phyloP scores from a whole-genome alignment of 2,113 vertebrate genomes.

The Austrofundulus limnaeus region DNA sequence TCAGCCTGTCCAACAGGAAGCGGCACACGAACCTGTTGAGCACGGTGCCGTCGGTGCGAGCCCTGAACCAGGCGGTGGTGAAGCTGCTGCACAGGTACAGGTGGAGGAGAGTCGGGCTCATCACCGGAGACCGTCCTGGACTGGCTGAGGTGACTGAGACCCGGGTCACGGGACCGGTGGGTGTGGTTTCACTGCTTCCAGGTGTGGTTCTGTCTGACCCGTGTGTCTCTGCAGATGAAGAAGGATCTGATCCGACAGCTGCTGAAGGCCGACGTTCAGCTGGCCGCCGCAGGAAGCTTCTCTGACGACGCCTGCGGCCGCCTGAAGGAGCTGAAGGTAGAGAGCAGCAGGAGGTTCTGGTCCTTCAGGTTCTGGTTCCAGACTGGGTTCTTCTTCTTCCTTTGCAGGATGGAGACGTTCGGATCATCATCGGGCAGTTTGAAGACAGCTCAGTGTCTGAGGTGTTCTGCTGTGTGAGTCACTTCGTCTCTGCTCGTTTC shows the following conservation, averaged over 20 bases:
- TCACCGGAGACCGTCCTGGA: conserved; percentile 84
- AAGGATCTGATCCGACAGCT: conserved; percentile 61
- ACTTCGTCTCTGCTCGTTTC: background rate
- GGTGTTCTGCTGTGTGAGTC: conserved; percentile 90
- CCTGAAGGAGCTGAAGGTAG: conserved; percentile 63
- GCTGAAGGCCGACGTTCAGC: conserved; percentile 34
- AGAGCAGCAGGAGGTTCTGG: background rate
- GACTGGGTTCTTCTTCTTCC: background rate
- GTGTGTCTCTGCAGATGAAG: conserved; percentile 50
- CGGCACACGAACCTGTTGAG: conserved; percentile 90
- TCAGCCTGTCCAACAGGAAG: conserved; percentile 88
- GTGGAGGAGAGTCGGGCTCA: conserved; percentile 89
- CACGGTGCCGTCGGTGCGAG: conserved; percentile 87
- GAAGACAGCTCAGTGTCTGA: conserved; percentile 85
- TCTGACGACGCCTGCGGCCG: conserved; percentile 46
- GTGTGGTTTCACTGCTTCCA: too few species aligned
- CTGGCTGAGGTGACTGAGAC: conserved; percentile 69
- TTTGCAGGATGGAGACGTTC: conserved; percentile 85
- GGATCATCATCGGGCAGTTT: conserved; percentile 89
- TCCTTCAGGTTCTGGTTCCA: background rate
- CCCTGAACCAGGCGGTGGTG: conserved; percentile 87
- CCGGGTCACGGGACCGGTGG: background rate
- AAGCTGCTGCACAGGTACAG: conserved; percentile 86
- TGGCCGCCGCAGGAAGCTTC: conserved; percentile 34
- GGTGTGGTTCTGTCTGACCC: too few species aligned